These are phyloP conservation scores for Alca torda DNA, from an alignment of 2,797 vertebrate species.

Conservation along the genomic window DNA sequence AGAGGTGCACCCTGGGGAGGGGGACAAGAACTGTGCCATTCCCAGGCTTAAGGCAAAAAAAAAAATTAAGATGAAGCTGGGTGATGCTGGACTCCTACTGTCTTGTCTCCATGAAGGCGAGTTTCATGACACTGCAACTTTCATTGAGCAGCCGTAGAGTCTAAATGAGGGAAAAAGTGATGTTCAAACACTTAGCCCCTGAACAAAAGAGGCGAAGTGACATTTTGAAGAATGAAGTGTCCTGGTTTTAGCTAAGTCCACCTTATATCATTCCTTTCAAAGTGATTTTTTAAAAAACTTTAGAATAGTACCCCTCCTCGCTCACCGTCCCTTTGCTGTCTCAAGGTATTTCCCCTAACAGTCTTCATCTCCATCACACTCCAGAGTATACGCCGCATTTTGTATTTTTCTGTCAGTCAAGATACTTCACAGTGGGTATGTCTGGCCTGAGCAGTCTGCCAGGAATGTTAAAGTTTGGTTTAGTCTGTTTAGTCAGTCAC, in stretches of 20 bases:
- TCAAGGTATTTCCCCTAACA: background rate
- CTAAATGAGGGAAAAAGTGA: background rate
- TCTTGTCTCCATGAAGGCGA: background rate
- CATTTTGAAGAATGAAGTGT: background rate
- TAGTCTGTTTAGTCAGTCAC: background rate
- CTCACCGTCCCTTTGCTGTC: background rate
- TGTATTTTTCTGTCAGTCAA: background rate
- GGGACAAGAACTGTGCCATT: background rate
- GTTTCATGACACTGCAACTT: background rate
- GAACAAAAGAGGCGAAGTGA: background rate
- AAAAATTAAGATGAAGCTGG: background rate
- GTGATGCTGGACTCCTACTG: background rate
- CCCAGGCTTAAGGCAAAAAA: background rate
- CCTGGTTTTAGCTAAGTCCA: background rate
- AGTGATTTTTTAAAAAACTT: background rate
- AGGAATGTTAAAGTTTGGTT: background rate
- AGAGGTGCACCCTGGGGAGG: background rate
- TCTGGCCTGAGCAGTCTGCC: background rate
- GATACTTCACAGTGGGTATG: background rate
- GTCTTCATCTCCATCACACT: background rate
- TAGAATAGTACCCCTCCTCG: background rate
- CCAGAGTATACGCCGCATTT: fast-evolving
- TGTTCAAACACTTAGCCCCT: background rate
- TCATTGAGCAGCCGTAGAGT: background rate
- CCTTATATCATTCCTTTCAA: background rate